phyloP scores from a whole-genome alignment of 2,888 invertebrate species.

The Leucoma salicis region DNA sequence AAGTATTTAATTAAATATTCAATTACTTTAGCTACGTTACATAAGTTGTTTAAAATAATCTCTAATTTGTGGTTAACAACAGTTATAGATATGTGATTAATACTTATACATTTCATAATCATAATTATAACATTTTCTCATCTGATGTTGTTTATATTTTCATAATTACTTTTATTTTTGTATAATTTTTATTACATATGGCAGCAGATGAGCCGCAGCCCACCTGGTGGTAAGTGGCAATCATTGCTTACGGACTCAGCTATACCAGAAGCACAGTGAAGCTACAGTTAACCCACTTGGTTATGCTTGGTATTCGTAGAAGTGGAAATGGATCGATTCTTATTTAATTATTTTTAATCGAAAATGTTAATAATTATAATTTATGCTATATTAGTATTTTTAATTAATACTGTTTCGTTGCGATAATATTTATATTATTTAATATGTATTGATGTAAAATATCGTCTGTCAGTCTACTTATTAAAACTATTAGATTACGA shows the following conservation, averaged over 20 bases:
- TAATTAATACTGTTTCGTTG: neutral
- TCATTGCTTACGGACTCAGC: too few species aligned
- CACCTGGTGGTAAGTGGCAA: too few species aligned
- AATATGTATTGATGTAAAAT: neutral
- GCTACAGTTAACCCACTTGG: too few species aligned
- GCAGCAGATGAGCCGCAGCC: neutral
- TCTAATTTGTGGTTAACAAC: slow-evolving; percentile 4
- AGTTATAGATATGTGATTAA: slow-evolving; percentile 6
- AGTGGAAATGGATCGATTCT: too few species aligned
- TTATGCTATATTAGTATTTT: neutral
- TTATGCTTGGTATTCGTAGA: too few species aligned
- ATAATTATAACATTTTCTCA: neutral
- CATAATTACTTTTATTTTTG: neutral
- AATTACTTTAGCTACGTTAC: slow-evolving; percentile 22
- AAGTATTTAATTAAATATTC: slow-evolving; percentile 36
- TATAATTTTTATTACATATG: neutral
- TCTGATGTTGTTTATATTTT: neutral
- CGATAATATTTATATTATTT: neutral
- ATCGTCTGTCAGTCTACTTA: slow-evolving; percentile 10
- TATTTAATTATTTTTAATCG: too few species aligned
- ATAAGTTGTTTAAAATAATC: slow-evolving; percentile 20
- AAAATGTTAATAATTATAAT: neutral
- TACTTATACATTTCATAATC: neutral
- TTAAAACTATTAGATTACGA: slow-evolving; percentile 8
- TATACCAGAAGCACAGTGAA: too few species aligned